A percentile compares a stretch with the other conserved stretches of the same genome.
phyloP scores from a whole-genome alignment of 1,140 invertebrate genomes.

The Radopholus similis region DNA sequence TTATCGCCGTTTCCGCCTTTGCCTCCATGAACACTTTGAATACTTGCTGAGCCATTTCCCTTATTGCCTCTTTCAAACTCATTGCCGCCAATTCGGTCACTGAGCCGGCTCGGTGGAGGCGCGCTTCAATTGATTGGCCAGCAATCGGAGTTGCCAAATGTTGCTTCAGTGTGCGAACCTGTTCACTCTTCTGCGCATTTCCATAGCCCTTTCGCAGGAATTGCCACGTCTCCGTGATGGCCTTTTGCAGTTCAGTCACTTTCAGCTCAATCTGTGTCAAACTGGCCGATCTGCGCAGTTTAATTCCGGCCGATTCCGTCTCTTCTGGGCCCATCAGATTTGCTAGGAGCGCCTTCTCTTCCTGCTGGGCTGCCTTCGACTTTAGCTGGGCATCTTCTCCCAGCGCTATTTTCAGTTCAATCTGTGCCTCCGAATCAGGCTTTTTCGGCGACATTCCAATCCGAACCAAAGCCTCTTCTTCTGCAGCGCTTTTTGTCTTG shows the following conservation, averaged over 20 bases:
- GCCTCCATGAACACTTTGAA: too few species aligned
- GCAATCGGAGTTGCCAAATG: too few species aligned
- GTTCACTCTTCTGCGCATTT: conserved; percentile 1
- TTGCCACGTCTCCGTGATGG: neutral
- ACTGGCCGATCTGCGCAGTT: neutral
- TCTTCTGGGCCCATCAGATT: neutral
- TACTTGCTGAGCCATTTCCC: too few species aligned
- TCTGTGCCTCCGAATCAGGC: neutral
- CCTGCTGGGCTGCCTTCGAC: neutral
- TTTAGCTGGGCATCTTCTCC: neutral
- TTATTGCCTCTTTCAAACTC: too few species aligned
- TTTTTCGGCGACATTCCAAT: neutral
- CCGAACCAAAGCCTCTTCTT: neutral
- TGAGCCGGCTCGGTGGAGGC: too few species aligned
- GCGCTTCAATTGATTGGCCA: too few species aligned
- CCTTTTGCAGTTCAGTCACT: neutral
- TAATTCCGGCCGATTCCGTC: neutral
- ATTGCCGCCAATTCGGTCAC: too few species aligned
- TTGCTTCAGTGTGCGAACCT: too few species aligned
- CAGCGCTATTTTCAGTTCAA: neutral
- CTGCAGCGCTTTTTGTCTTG: neutral
- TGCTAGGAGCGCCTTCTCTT: neutral
- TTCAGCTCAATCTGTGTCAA: neutral
- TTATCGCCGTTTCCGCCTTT: too few species aligned
- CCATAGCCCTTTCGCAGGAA: conserved; percentile 5